Base-by-base conservation (phyloP, 2,888 invertebrate genomes). In the Criorhina ranunculi region DNA sequence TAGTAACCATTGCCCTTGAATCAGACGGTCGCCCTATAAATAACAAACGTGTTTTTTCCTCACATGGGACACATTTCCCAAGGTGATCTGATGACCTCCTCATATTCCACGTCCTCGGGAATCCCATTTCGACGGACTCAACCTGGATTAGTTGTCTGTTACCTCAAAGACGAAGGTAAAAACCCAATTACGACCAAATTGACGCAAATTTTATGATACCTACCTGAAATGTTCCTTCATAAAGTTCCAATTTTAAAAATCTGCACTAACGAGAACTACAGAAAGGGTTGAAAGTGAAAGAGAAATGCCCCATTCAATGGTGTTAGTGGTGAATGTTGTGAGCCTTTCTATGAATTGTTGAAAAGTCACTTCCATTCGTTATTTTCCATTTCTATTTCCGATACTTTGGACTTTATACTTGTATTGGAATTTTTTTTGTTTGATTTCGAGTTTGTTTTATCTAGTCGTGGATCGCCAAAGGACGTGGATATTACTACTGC, bases 141-240 rank as follows among this genome's bases (percentile, higher is more conserved):
- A 40, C 12, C 12, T 7, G 31, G 15, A 67, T 31, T 42, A 69
- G 57, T 57, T 15, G 44, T 9, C 44, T 11, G 12, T 15, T 33
- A 37, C 40, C 11, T 49, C 35, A 55, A 60, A 55, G 60, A 24
- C 12, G 40, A 57, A 62, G 55, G 57, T 53, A 15, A 11, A 69
- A 62, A 53, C 46, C 44, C 60, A 64, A 70, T 78, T 31, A 57
- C 19, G 55, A 55, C n/a, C 37, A 37, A 57, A 46, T 55, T 66
- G 57, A 57, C 2, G 29, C 17, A 66, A 12, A 17, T 37, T 64
- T 24, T 40, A 8, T 17, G 9, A 57, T 19, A 12, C 8, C 31
- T 19, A 12, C 8, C 31, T 31, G 42, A 42, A 55, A 35, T 35
- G 44, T 46, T 9, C 1, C 0, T 12, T 5, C 5, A 17, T 44